These are phyloP conservation scores for Agrilus biguttatus DNA, from an alignment of 2,888 invertebrate species.

Conservation along the genomic window DNA sequence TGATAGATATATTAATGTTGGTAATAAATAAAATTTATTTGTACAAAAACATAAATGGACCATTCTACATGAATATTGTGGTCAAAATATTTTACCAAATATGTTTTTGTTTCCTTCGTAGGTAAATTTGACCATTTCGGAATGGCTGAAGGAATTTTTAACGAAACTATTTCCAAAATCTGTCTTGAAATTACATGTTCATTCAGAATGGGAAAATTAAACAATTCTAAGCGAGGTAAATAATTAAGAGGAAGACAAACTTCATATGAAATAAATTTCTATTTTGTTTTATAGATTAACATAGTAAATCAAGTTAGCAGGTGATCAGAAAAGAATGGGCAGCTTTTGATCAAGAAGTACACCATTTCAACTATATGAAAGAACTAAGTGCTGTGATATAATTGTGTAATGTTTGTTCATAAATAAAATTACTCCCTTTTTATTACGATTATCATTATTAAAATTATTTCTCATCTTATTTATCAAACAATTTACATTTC, in stretches of 20 bases:
- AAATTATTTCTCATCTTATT: too few relatives aligned
- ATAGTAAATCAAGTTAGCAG: not conserved
- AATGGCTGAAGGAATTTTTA: constrained; percentile 57
- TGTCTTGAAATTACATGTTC: constrained; percentile 62
- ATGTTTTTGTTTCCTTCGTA: constrained; percentile 14
- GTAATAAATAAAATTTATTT: constrained; percentile 24
- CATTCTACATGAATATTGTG: too few relatives aligned
- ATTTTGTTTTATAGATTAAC: not conserved
- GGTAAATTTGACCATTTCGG: constrained; percentile 69
- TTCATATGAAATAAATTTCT: not conserved
- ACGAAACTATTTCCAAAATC: constrained; percentile 49
- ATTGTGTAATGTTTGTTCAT: too few relatives aligned
- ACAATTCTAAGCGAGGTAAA: constrained; percentile 81
- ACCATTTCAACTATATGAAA: too few relatives aligned
- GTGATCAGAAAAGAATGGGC: not conserved
- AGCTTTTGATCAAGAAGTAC: too few relatives aligned
- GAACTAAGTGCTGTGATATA: too few relatives aligned
- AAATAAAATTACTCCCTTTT: too few relatives aligned
- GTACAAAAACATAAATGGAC: not conserved
- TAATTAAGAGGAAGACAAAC: constrained; percentile 5
- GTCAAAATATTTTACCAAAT: too few relatives aligned
- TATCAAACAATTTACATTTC: too few relatives aligned
- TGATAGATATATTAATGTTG: constrained; percentile 56
- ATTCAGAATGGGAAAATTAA: constrained; percentile 74
- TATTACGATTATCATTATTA: too few relatives aligned